phyloP scores from a whole-genome alignment of 2,797 vertebrate genomes.

The Aotus griseimembra region DNA sequence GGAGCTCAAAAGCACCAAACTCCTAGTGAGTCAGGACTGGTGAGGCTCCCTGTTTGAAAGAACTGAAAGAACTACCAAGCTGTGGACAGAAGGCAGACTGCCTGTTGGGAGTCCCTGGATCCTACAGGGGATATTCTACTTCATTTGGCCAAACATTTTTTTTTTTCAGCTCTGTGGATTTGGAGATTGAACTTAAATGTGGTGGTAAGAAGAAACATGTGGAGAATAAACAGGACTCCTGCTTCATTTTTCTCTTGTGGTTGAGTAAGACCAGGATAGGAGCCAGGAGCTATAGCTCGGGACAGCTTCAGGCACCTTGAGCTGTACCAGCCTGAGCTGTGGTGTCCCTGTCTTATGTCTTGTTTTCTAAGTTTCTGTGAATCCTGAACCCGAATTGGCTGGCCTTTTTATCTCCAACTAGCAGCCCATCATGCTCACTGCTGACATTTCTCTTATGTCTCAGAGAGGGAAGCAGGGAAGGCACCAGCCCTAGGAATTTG shows the following conservation, averaged over 20 bases:
- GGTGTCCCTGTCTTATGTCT: background rate
- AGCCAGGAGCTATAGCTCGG: background rate
- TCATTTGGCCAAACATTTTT: background rate
- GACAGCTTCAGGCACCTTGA: background rate
- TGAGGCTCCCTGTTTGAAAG: background rate
- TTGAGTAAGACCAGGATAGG: background rate
- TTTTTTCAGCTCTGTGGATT: background rate
- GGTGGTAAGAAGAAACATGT: background rate
- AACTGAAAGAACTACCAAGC: background rate
- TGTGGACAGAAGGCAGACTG: background rate
- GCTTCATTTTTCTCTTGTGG: background rate
- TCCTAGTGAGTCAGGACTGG: background rate
- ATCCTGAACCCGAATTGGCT: background rate
- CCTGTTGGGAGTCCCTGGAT: background rate
- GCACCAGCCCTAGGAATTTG: background rate
- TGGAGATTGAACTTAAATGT: background rate
- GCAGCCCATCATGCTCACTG: background rate
- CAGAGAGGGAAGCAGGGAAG: background rate
- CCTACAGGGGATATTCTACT: background rate
- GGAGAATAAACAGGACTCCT: background rate
- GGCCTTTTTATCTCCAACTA: background rate
- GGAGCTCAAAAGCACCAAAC: background rate
- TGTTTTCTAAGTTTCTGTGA: background rate
- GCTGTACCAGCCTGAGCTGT: fast-evolving
- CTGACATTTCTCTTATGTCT: background rate